Percentiles rank a stretch among this genome's conserved stretches.
Conservation (phyloP, 2,888 invertebrate genomes). For the Neria commutata region DNA sequence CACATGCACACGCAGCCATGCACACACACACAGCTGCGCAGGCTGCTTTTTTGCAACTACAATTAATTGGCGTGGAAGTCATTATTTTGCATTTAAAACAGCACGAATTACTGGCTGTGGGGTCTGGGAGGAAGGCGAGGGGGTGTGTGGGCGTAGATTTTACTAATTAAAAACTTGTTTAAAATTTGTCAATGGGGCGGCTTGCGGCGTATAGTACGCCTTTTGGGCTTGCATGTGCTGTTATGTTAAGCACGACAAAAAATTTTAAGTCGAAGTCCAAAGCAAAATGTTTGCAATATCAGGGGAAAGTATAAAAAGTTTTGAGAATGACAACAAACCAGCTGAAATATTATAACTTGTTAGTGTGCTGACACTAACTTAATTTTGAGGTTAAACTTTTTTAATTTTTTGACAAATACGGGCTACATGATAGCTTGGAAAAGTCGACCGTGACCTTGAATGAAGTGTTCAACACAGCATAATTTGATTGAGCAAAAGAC, state of each 20-base stretch:
- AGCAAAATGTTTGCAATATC: neutral
- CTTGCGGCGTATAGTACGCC: conserved; percentile 19
- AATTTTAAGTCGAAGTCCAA: neutral
- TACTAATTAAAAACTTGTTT: conserved; percentile 45
- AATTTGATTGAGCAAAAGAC: too few relatives aligned
- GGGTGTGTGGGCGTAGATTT: conserved; percentile 37
- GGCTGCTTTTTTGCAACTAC: conserved; percentile 24
- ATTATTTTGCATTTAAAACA: conserved; percentile 50
- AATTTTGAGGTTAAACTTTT: neutral
- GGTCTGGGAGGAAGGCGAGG: conserved; percentile 30
- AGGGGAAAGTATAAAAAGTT: too few relatives aligned
- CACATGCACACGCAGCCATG: conserved; percentile 1
- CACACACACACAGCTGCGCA: neutral
- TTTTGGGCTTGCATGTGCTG: neutral
- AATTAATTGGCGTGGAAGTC: conserved; percentile 48
- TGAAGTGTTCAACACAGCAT: too few relatives aligned
- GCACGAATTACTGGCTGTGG: neutral
- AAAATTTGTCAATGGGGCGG: conserved; percentile 30
- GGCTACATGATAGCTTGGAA: too few relatives aligned
- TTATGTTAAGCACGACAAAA: neutral
- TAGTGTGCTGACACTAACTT: too few relatives aligned
- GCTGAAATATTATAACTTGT: too few relatives aligned
- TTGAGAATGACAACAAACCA: too few relatives aligned
- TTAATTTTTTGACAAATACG: neutral
- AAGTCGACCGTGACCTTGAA: too few relatives aligned